Evolutionary conservation across 2,888 invertebrate genomes (phyloP).

Genomic region (Agriopis aurantiaria): DNA sequence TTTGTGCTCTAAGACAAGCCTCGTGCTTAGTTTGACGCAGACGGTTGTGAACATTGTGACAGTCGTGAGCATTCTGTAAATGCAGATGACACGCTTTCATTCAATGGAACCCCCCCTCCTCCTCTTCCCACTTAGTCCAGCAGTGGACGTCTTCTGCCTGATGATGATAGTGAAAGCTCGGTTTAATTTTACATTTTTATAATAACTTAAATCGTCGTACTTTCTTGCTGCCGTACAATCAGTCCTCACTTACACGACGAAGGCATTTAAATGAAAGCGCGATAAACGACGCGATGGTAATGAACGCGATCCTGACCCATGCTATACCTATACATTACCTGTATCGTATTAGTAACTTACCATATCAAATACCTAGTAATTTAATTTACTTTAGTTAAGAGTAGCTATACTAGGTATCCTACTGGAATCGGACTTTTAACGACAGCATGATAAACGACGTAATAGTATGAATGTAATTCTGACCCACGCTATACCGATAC

Average conservation of each 20-base stretch:
- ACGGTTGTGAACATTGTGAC: too few species aligned
- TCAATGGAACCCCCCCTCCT: too few species aligned
- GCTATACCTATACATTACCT: background rate
- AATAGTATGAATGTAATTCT: slow-evolving; percentile 67
- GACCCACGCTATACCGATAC: slow-evolving; percentile 6
- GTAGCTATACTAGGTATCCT: too few species aligned
- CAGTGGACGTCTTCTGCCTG: too few species aligned
- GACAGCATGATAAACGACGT: slow-evolving; percentile 73
- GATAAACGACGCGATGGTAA: slow-evolving; percentile 75
- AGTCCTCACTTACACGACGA: slow-evolving; percentile 68
- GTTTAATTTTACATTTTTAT: too few species aligned
- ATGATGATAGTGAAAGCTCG: too few species aligned
- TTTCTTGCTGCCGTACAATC: slow-evolving; percentile 54
- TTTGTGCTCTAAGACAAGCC: too few species aligned
- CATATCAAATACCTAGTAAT: background rate
- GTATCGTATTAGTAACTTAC: background rate
- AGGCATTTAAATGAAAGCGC: slow-evolving; percentile 81
- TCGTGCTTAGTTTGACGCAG: too few species aligned
- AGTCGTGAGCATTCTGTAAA: too few species aligned
- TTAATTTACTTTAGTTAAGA: too few species aligned
- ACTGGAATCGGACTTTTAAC: slow-evolving; percentile 63
- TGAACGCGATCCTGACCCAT: slow-evolving; percentile 53
- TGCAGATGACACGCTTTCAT: too few species aligned
- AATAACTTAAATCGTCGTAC: slow-evolving; percentile 39
- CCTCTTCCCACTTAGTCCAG: too few species aligned